A percentile compares a stretch with the other conserved stretches of the same genome.
Conservation (phyloP, 2,888 invertebrate species). For the Baccha elongata region DNA sequence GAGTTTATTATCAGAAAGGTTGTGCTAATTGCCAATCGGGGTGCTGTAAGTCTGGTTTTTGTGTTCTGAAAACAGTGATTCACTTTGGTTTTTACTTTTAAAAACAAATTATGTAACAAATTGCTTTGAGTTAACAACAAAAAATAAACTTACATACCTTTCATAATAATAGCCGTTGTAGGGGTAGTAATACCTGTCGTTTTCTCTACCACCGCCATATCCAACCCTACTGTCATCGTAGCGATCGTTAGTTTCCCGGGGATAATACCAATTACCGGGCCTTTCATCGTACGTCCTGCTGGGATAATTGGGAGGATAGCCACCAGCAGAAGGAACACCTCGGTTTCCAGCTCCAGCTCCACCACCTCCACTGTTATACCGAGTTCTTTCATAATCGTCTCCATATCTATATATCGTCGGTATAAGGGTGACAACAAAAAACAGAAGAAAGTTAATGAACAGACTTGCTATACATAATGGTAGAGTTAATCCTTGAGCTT, state of each 20-base stretch:
- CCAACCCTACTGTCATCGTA: constrained; percentile 78
- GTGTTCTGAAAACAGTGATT: constrained; percentile 28
- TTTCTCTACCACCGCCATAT: constrained; percentile 75
- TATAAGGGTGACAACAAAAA: neutral
- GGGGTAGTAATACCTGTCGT: constrained; percentile 76
- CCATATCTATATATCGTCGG: too few relatives aligned
- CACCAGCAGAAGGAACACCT: constrained; percentile 31
- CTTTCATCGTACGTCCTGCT: constrained; percentile 78
- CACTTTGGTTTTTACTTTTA: neutral
- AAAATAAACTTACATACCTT: constrained; percentile 69
- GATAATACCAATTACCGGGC: constrained; percentile 78
- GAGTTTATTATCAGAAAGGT: neutral
- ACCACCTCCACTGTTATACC: constrained; percentile 63
- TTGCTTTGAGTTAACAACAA: too few relatives aligned
- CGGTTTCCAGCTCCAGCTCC: constrained; percentile 2
- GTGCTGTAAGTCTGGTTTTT: constrained; percentile 45
- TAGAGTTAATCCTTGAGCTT: constrained; percentile 14
- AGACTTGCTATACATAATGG: neutral
- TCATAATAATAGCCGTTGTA: constrained; percentile 64
- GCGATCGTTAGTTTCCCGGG: constrained; percentile 76
- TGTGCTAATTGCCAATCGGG: constrained; percentile 4
- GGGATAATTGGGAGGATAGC: constrained; percentile 77
- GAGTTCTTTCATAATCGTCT: constrained; percentile 71
- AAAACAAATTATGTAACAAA: neutral
- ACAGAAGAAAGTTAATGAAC: constrained; percentile 3